A percentile compares a stretch with the other conserved stretches of the same genome.
phyloP scores from a whole-genome alignment of 2,888 invertebrate species.

The Microchrysa polita region DNA sequence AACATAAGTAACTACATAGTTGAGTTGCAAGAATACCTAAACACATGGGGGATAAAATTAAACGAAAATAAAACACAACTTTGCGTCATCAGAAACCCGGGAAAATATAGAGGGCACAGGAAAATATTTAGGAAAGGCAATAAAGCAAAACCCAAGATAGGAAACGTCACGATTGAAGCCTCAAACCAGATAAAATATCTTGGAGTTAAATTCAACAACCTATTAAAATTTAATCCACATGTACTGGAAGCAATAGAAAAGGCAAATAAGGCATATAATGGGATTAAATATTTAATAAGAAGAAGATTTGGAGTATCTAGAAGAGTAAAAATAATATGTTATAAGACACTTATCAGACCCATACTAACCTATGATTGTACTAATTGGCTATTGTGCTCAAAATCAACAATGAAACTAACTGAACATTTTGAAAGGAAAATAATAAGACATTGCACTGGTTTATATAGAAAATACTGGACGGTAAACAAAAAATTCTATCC shows the following conservation, averaged over 20 bases:
- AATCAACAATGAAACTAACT: no score
- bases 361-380: no score
- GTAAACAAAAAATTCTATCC: no score
- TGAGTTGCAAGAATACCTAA: no score
- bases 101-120: background rate
- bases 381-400: no score
- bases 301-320: background rate
- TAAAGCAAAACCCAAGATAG: background rate
- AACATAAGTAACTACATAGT: background rate
- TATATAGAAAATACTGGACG: no score
- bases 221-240: background rate
- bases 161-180: background rate
- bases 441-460: no score
- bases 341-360: background rate
- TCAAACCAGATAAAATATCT: background rate
- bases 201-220: background rate
- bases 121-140: background rate
- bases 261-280: background rate
- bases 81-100: background rate
- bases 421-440: no score
- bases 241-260: background rate
- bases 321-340: background rate
- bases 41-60: background rate
- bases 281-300: background rate
- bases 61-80: background rate